These are phyloP conservation scores for Pseudorhiza aurosa DNA, from an alignment of 30 jellyfish, hydroid and myxozoan species.

Conservation along the genomic window DNA sequence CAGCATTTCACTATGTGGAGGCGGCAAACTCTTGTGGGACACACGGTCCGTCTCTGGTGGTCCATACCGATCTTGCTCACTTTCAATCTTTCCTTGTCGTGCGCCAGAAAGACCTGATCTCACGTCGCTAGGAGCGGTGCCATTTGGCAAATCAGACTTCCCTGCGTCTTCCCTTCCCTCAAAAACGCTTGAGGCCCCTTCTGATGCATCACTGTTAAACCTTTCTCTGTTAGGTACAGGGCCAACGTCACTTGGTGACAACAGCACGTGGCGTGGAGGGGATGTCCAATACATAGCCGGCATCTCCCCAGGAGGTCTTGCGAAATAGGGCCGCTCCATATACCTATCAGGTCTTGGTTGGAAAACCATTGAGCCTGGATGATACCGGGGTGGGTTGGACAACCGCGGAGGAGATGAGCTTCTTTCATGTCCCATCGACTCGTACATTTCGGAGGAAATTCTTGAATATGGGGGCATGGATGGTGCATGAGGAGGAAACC, in stretches of 20 bases:
- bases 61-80: constrained; percentile 17
- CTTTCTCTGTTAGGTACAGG: constrained; percentile 52
- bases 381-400: constrained; percentile 60
- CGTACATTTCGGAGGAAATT: constrained; percentile 50
- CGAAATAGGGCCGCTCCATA: constrained; percentile 56
- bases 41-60: constrained; percentile 11
- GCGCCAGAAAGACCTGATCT: not conserved
- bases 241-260: constrained; percentile 64
- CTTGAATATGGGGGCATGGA: constrained; percentile 63
- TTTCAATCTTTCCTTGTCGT: not conserved
- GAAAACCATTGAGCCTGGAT: constrained; percentile 74
- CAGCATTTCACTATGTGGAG: constrained; percentile 9
- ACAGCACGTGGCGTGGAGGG: constrained; percentile 46
- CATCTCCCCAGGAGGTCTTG: constrained; percentile 51
- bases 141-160: constrained; percentile 5
- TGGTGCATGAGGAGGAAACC: constrained; percentile 69
- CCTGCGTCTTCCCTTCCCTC: constrained; percentile 50
- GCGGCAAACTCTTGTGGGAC: constrained; percentile 11
- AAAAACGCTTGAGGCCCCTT: constrained; percentile 63
- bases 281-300: constrained; percentile 70
- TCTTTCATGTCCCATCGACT: constrained; percentile 49
- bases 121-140: not conserved
- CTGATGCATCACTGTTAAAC: constrained; percentile 72
- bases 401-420: constrained; percentile 53
- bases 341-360: constrained; percentile 66